A percentile compares a stretch with the other conserved stretches of the same genome.
Conservation (phyloP, 2,113 vertebrate species). For the Camelus dromedarius region DNA sequence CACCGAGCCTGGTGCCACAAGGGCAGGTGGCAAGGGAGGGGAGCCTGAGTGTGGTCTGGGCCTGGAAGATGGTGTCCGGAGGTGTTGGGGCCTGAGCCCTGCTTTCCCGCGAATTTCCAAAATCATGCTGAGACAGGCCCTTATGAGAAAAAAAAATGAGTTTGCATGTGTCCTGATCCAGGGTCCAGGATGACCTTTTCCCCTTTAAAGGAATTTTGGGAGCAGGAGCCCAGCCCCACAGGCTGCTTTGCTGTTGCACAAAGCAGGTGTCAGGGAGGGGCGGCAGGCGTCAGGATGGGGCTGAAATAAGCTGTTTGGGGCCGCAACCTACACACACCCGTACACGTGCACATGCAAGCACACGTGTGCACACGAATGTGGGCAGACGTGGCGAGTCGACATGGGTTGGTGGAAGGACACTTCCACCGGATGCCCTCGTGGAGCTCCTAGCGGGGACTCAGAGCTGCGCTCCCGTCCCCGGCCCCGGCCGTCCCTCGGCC, state of each 20-base stretch:
- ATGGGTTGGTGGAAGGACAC: background rate
- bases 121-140: background rate
- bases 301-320: background rate
- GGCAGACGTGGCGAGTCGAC: fast-evolving
- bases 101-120: background rate
- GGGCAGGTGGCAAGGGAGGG: fast-evolving
- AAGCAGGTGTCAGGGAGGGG: fast-evolving
- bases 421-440: background rate
- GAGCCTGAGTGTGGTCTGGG: background rate
- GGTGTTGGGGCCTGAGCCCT: background rate
- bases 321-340: background rate
- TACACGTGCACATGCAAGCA: background rate
- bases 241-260: background rate
- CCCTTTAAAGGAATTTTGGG: background rate
- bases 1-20: background rate
- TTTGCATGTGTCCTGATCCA: fast-evolving
- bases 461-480: too few relatives aligned
- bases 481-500: fast-evolving
- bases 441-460: too few relatives aligned
- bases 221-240: fast-evolving
- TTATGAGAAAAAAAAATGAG: fast-evolving
- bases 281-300: background rate
- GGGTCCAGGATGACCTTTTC: too few relatives aligned
- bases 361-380: background rate
- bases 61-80: fast-evolving